Conservation (phyloP, 2,888 invertebrate genomes). For the Cylloceria caligata region DNA sequence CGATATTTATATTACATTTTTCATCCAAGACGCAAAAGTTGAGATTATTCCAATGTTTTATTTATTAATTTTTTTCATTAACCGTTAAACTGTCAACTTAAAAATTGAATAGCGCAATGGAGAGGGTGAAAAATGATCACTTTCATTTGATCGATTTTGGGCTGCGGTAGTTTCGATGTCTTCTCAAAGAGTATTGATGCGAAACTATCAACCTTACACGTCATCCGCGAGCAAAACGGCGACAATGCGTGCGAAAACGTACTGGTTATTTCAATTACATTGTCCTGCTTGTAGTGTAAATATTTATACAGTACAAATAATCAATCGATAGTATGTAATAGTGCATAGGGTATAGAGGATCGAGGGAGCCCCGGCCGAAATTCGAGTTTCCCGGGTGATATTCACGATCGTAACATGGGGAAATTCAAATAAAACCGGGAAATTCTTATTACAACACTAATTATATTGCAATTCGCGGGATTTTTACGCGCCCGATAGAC, state of each 20-base stretch:
- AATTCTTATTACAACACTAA: background rate
- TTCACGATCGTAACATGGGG: background rate
- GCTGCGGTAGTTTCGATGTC: background rate
- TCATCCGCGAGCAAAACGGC: background rate
- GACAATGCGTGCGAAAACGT: slow-evolving; percentile 18
- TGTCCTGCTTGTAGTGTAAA: slow-evolving; percentile 66
- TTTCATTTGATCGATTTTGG: background rate
- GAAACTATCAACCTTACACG: background rate
- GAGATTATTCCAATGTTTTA: background rate
- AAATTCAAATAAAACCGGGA: background rate
- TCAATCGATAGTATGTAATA: slow-evolving; percentile 35
- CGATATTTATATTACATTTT: background rate
- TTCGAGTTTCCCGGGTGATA: background rate
- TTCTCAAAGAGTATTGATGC: background rate
- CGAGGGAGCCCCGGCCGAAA: background rate
- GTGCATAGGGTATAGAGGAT: slow-evolving; percentile 30
- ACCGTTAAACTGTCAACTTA: background rate
- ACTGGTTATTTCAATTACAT: slow-evolving; percentile 56
- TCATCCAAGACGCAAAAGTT: background rate
- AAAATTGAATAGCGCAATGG: background rate
- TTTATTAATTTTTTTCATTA: background rate
- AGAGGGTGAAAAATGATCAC: background rate
- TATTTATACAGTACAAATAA: slow-evolving; percentile 49
- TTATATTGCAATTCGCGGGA: background rate
- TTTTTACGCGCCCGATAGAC: background rate